phyloP scores from a whole-genome alignment of 2,113 vertebrate species.

The Percina caprodes region DNA sequence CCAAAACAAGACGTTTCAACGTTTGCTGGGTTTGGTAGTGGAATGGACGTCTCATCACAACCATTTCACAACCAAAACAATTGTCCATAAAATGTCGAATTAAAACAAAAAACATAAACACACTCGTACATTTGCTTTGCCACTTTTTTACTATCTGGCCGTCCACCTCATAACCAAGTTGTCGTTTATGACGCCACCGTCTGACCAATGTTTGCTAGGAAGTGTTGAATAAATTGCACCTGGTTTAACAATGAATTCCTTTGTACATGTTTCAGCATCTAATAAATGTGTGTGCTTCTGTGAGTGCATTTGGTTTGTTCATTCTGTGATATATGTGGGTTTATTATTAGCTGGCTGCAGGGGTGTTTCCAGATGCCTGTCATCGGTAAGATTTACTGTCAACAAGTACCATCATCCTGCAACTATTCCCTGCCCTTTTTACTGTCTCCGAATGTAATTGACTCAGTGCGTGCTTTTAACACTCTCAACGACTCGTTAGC shows the following conservation, averaged over 20 bases:
- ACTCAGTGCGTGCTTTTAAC: slow-evolving; percentile 16
- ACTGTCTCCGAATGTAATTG: slow-evolving; percentile 33
- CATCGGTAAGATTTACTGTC: slow-evolving; percentile 71
- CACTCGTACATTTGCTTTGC: too few species aligned
- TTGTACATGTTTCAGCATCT: slow-evolving; percentile 57
- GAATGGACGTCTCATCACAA: too few species aligned
- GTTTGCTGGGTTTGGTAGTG: too few species aligned
- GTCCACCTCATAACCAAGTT: too few species aligned
- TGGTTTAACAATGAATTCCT: slow-evolving; percentile 63
- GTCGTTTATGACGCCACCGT: too few species aligned
- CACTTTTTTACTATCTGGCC: too few species aligned
- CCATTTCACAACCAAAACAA: too few species aligned
- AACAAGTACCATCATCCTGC: slow-evolving; percentile 67
- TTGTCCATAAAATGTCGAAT: too few species aligned
- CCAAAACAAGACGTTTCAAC: too few species aligned
- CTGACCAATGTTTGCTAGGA: too few species aligned
- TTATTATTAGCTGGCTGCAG: slow-evolving; percentile 67
- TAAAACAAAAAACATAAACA: too few species aligned
- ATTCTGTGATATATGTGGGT: slow-evolving; percentile 69
- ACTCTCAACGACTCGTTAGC: background rate
- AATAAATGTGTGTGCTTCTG: slow-evolving; percentile 26
- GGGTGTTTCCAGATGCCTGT: slow-evolving; percentile 71
- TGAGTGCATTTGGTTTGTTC: slow-evolving; percentile 56
- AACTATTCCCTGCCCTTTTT: slow-evolving; percentile 47
- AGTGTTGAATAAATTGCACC: slow-evolving; percentile 39